Base-by-base conservation (phyloP, 1,140 invertebrate genomes). In the Orussus abietinus region DNA sequence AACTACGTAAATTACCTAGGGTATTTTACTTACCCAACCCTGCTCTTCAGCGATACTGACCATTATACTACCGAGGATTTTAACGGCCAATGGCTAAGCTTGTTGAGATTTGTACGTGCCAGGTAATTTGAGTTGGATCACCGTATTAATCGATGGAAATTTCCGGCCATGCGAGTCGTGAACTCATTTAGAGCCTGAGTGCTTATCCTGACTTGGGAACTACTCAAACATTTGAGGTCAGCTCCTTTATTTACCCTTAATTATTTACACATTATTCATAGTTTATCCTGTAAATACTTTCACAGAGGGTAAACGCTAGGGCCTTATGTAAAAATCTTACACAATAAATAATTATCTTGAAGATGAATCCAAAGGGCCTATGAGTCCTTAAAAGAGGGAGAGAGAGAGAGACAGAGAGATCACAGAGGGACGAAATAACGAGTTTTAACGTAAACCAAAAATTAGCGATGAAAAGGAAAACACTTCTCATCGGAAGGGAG, bases 241-340 rank as follows among this genome's bases (percentile, higher is more conserved):
- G 12, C 21, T 22, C 15, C 28, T 42, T 53, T 53, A 53, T 46
- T 53, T 53, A 50, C 46, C 26, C 2, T 32, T 25, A 41, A 41
- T 46, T 17, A 19, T 20, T 35, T 47, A 42, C 49, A 44, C 37
- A 33, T 42, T 59, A 59, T 59, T 38, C 59, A 61, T 54, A 60
- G 49, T 57, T 42, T 45, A 57, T 46, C 47, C 43, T 31, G 36
- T 61, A 57, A 42, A 45, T 46, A 44, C 26, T 15, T 39, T 39
- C 20, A 38, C 31, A 39, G 25, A 19, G 28, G 15, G 29, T 38
- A 31, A 36, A 18, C 13, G 26, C 34, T 45, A 39, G 28, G 33
- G 17, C 33, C 14, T 45, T 45, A 48, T 31, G 38, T 17, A 39
- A 25, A 38, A 31, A 4, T 6, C 31, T 39, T 40, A 44, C 26